These are phyloP conservation scores for Pteromalus puparum DNA, from an alignment of 1,140 invertebrate species.

Conservation along the genomic window DNA sequence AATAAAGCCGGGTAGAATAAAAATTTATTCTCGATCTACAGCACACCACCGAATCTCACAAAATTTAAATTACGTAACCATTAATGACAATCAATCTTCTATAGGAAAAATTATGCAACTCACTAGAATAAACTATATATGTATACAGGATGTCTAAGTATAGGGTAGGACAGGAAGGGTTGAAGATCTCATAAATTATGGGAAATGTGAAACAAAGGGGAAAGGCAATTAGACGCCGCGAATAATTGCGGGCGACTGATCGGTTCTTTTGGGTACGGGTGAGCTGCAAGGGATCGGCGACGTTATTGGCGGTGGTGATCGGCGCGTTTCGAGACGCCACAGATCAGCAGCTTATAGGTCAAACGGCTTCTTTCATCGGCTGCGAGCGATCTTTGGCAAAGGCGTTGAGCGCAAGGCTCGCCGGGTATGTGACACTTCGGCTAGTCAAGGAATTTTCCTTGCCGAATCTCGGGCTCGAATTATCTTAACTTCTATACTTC, in stretches of 20 bases:
- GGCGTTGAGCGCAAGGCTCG: conserved; percentile 18
- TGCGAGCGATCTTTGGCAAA: conserved; percentile 19
- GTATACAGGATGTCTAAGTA: background rate
- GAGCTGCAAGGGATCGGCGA: background rate
- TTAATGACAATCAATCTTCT: background rate
- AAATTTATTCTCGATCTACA: background rate
- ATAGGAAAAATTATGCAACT: too few species aligned
- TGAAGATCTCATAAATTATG: background rate
- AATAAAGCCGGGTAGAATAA: background rate
- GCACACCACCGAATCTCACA: background rate
- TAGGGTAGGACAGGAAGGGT: background rate
- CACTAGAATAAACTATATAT: too few species aligned
- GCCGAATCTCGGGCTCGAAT: background rate
- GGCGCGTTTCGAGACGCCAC: background rate
- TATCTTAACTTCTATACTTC: background rate
- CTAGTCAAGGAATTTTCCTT: background rate
- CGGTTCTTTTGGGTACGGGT: background rate
- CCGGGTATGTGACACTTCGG: conserved; percentile 1
- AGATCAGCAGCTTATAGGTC: background rate
- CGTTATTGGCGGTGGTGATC: too few species aligned
- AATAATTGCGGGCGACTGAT: conserved; percentile 43
- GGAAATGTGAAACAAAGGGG: background rate
- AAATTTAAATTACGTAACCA: conserved; percentile 31
- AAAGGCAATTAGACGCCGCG: background rate
- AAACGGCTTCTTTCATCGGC: background rate